Conservation (phyloP, 2,797 vertebrate genomes). For the Aplochiton taeniatus region DNA sequence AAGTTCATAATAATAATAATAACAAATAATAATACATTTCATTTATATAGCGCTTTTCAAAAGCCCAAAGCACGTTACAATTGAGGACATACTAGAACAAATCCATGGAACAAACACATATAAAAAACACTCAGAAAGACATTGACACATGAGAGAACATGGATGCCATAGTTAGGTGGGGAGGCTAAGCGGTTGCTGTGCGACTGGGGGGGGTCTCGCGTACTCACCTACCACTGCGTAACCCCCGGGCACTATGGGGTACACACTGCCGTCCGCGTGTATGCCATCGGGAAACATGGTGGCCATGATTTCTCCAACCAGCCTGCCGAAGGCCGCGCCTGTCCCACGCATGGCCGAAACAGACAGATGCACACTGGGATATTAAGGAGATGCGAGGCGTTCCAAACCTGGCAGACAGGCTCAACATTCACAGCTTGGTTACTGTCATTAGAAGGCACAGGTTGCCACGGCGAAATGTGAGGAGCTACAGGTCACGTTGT, state of each 20-base stretch:
- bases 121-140: not conserved
- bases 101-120: too few species aligned
- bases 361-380: not conserved
- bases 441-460: too few species aligned
- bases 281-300: slow-evolving; percentile 95
- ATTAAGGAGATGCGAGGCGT: too few species aligned
- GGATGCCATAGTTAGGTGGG: not conserved
- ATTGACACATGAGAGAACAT: too few species aligned
- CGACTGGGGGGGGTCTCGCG: not conserved
- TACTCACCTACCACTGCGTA: slow-evolving; percentile 94
- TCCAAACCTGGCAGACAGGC: too few species aligned
- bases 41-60: too few species aligned
- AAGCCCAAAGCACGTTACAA: too few species aligned
- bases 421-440: too few species aligned
- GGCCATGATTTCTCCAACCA: slow-evolving; percentile 96
- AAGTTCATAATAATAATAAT: too few species aligned
- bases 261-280: slow-evolving; percentile 86
- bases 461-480: too few species aligned
- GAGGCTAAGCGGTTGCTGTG: not conserved
- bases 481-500: slow-evolving; percentile 27
- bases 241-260: slow-evolving; percentile 94
- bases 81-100: too few species aligned
- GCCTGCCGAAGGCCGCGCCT: slow-evolving; percentile 96
- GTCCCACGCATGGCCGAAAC: slow-evolving; percentile 38
- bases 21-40: too few species aligned